These are phyloP conservation scores for Polymixis lichenea DNA, from an alignment of 2,888 invertebrate species.

Conservation along the genomic window DNA sequence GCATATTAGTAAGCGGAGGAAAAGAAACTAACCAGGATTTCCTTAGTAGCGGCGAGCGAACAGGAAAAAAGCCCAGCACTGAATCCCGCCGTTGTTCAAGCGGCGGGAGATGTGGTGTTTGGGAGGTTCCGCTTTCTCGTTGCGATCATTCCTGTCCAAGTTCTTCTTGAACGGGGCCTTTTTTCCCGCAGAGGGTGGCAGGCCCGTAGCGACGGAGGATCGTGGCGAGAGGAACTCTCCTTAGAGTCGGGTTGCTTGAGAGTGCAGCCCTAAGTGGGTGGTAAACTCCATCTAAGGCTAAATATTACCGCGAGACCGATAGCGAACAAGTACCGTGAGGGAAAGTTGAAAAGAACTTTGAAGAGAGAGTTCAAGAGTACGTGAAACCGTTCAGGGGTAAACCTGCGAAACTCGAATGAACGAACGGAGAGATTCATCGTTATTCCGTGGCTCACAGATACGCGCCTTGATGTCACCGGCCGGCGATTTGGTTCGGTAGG, in stretches of 20 bases:
- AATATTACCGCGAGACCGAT: constrained; percentile 92
- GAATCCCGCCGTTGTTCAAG: constrained; percentile 84
- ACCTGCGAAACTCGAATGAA: constrained; percentile 90
- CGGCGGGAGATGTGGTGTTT: constrained; percentile 90
- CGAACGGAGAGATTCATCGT: constrained; percentile 83
- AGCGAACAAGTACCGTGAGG: constrained; percentile 93
- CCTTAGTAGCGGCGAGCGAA: constrained; percentile 83
- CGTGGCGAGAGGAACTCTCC: constrained; percentile 73
- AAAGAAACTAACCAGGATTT: constrained; percentile 90
- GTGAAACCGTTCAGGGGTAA: constrained; percentile 89
- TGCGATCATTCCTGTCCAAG: constrained; percentile 80
- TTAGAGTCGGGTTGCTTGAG: constrained; percentile 90
- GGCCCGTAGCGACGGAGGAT: constrained; percentile 85
- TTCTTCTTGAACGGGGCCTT: constrained; percentile 87
- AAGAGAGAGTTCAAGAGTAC: constrained; percentile 90
- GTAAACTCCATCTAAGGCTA: constrained; percentile 91
- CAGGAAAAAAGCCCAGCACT: constrained; percentile 91
- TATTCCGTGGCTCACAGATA: constrained; percentile 70
- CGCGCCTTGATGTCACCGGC: constrained; percentile 39
- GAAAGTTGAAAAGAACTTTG: constrained; percentile 94
- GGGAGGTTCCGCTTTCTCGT: constrained; percentile 82
- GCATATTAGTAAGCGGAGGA: constrained; percentile 93
- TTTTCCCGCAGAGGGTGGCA: constrained; percentile 83
- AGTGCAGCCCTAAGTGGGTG: constrained; percentile 91
- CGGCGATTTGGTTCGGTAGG: background rate